Percentiles rank a stretch among this genome's conserved stretches.
These are phyloP conservation scores for Melanotus villosus DNA, from an alignment of 2,888 invertebrate genomes.

Conservation along the genomic window DNA sequence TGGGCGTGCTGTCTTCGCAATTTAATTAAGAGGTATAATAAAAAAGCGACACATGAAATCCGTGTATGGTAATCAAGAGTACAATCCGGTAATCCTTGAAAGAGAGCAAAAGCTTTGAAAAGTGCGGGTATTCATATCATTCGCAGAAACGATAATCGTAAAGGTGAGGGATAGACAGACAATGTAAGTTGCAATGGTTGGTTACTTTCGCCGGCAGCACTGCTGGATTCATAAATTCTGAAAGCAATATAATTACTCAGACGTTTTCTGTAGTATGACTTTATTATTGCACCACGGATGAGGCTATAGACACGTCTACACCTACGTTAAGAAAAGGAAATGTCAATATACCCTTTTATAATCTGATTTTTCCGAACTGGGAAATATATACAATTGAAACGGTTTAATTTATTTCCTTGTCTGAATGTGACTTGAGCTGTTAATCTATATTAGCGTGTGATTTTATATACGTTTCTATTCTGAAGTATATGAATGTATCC, in stretches of 20 bases:
- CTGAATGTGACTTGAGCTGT: too few species aligned
- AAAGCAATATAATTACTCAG: constrained; percentile 45
- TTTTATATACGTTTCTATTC: too few species aligned
- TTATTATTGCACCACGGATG: constrained; percentile 35
- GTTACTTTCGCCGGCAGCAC: constrained; percentile 38
- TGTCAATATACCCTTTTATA: neutral
- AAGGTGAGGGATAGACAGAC: constrained; percentile 33
- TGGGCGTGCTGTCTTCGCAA: constrained; percentile 17
- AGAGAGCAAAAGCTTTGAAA: constrained; percentile 26
- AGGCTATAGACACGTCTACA: constrained; percentile 37
- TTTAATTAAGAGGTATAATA: constrained; percentile 13
- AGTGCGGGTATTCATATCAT: constrained; percentile 25
- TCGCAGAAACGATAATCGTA: constrained; percentile 38
- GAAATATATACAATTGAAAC: neutral
- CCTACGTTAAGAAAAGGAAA: constrained; percentile 25
- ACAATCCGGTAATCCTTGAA: constrained; percentile 37
- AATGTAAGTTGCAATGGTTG: constrained; percentile 34
- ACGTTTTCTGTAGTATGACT: constrained; percentile 37
- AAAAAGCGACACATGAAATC: constrained; percentile 21
- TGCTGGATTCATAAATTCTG: constrained; percentile 38
- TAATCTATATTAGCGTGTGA: too few species aligned
- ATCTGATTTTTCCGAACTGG: neutral
- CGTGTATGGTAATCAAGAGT: constrained; percentile 24
- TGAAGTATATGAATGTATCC: too few species aligned
- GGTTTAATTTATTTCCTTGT: too few species aligned